Evolutionary conservation across 2,113 vertebrate genomes (phyloP), one percentile per base, ranked within the genome.

Genomic region (Chionodraco myersi): DNA sequence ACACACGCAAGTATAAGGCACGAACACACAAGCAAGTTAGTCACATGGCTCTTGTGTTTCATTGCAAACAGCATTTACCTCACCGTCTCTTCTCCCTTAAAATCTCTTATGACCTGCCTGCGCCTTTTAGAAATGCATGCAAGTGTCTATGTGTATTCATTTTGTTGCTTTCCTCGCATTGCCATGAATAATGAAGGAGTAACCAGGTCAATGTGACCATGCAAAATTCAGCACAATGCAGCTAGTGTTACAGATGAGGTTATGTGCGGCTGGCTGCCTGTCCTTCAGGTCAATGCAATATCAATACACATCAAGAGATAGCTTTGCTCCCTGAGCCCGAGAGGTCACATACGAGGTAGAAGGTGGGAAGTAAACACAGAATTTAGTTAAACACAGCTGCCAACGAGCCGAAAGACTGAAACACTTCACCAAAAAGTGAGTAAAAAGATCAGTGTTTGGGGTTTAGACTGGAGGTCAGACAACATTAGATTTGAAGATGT

Each of bases 131-230:
- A 75, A 68, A 79, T 75, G 78, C 73, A 75, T 56, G 72, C 72
- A 51, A 75, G 87, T n/a, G 18, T 65, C 49, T 51, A 65, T 18
- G 51, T 82, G 58, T 79, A 68, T 85, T 90, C 87, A 77, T 88
- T 91, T 85, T 76, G 76, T 67, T 16, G 72, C 77, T 86, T 92
- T 84, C 72, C 79, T 85, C 72, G 47, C 77, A 30, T 77, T 65
- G 26, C 84, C 88, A 92, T 95, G 80, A 94, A 95, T 94, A 93
- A 95, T 94, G 79, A 72, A 94, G 71, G 67, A 73, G 80, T 63
- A 83, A 86, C 88, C 87, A 87, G 91, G 91, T 94, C 92, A 91
- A 92, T 92, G 91, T 91, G 90, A 92, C 90, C 93, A 94, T 94
- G 92, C 92, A 94, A 92, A 92, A 94, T 94, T 93, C 88, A 94